Base-by-base conservation (phyloP, 2,113 vertebrate species). In the Syrmaticus mikado region DNA sequence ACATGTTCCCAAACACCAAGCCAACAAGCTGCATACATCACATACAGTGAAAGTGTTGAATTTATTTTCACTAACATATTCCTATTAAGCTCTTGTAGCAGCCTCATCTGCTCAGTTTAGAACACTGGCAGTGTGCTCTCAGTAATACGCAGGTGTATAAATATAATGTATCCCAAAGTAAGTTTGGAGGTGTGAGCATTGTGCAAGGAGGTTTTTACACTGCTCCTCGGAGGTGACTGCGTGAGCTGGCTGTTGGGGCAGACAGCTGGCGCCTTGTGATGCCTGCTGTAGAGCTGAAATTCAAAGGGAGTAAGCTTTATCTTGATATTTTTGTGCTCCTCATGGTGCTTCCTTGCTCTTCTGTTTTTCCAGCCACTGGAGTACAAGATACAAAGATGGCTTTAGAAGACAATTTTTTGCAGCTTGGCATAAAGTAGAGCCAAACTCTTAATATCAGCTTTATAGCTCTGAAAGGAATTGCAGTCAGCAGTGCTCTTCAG, bases 1-100 rank as follows among this genome's bases (percentile, higher is more conserved):
- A 87, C 67, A 66, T 46, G 64, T 97, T 97, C 93, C 94, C 92
- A 96, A 83, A 92, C 57, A 43, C 62, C 9, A 64, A 81, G 95
- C 94, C 96, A 97, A 85, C 67, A 64, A 11, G 67, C 28, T 28
- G 86, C 62, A 75, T 82, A 91, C 83, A 86, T 95, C 38, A 34
- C 90, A 94, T 67, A 78, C 87, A 92, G 36, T 27, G 28, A 50
- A 86, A 90, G 70, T 43, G 73, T 80, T 94, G 65, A 60, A 52
- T 85, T 96, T 89, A 30, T 57, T 75, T 81, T 62, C 88, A 18
- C 52, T 80, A 25, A 10, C 60, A 43, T 81, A 5, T 30, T 21
- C 21, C 46, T 52, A 1, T 82, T 85, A 48, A 40, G 25, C 25
- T 77, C 25, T 32, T 11, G 36, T 62, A 85, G 70, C 27, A 34